These are phyloP conservation scores for Cardiocondyla obscurior DNA, from an alignment of 1,140 invertebrate species.

Conservation along the genomic window DNA sequence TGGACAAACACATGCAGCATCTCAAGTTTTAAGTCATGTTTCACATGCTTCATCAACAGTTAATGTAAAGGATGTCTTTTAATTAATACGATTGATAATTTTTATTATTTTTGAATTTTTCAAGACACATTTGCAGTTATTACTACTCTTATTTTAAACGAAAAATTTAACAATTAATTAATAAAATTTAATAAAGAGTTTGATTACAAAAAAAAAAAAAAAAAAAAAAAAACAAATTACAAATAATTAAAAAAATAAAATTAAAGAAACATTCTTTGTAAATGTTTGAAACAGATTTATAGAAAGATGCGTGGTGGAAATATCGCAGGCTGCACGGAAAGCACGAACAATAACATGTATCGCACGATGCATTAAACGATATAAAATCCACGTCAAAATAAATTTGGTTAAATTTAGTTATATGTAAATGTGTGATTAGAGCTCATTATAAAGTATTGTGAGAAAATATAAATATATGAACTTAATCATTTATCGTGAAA, in stretches of 20 bases:
- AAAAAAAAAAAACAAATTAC: slow-evolving; percentile 14
- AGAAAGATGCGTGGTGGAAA: slow-evolving; percentile 74
- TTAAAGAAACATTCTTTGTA: slow-evolving; percentile 58
- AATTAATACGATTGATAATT: slow-evolving; percentile 34
- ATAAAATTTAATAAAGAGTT: not conserved
- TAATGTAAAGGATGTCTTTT: slow-evolving; percentile 55
- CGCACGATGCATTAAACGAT: slow-evolving; percentile 28
- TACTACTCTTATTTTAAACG: not conserved
- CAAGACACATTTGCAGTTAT: not conserved
- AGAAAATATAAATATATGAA: slow-evolving; percentile 1
- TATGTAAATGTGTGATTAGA: slow-evolving; percentile 28
- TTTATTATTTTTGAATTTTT: not conserved
- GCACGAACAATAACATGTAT: slow-evolving; percentile 69
- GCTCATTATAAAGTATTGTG: not conserved
- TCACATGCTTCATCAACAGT: slow-evolving; percentile 55
- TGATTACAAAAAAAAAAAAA: not conserved
- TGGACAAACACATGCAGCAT: slow-evolving; percentile 59
- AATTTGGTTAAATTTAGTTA: slow-evolving; percentile 12
- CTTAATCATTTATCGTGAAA: slow-evolving; percentile 10
- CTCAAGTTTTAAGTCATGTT: slow-evolving; percentile 14
- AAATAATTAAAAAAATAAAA: slow-evolving; percentile 17
- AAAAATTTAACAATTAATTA: not conserved
- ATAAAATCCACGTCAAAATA: slow-evolving; percentile 58
- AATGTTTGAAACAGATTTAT: slow-evolving; percentile 39
- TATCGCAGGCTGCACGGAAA: slow-evolving; percentile 78